Evolutionary conservation across 2,797 vertebrate genomes (phyloP).

Genomic region (Protonibea diacanthus): DNA sequence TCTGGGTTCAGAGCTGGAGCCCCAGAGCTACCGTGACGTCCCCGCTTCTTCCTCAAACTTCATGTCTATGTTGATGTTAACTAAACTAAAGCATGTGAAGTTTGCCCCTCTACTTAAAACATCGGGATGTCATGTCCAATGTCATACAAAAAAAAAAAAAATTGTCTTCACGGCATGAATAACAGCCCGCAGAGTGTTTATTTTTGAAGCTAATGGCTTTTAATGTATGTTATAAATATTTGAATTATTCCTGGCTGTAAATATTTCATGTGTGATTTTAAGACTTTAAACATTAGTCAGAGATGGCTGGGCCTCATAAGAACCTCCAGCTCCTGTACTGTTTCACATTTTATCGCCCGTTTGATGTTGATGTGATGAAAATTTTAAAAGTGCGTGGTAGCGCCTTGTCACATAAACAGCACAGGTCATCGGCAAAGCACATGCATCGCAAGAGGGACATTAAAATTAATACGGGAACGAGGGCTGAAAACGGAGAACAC

Average conservation of each 20-base stretch:
- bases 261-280: conserved; percentile 87
- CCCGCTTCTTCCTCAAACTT: conserved; percentile 67
- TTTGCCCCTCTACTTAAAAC: conserved; percentile 78
- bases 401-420: conserved; percentile 76
- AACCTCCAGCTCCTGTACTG: conserved; percentile 50
- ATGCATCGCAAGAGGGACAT: conserved; percentile 49
- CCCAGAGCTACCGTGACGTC: conserved; percentile 74
- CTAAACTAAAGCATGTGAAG: conserved; percentile 85
- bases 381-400: conserved; percentile 78
- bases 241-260: conserved; percentile 84
- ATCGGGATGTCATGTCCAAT: conserved; percentile 84
- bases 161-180: conserved; percentile 68
- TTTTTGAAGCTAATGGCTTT: conserved; percentile 86
- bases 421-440: conserved; percentile 70
- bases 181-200: conserved; percentile 78
- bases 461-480: conserved; percentile 59
- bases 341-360: conserved; percentile 82
- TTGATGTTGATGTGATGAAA: conserved; percentile 88
- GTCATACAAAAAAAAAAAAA: conserved; percentile 77
- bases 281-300: conserved; percentile 80
- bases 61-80: conserved; percentile 85
- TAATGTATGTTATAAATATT: conserved; percentile 90
- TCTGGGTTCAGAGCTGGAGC: conserved; percentile 70
- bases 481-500: not conserved
- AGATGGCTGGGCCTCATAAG: conserved; percentile 73